Evolutionary conservation across 2,797 vertebrate genomes (phyloP).

Genomic region (Crypturellus tataupa): DNA sequence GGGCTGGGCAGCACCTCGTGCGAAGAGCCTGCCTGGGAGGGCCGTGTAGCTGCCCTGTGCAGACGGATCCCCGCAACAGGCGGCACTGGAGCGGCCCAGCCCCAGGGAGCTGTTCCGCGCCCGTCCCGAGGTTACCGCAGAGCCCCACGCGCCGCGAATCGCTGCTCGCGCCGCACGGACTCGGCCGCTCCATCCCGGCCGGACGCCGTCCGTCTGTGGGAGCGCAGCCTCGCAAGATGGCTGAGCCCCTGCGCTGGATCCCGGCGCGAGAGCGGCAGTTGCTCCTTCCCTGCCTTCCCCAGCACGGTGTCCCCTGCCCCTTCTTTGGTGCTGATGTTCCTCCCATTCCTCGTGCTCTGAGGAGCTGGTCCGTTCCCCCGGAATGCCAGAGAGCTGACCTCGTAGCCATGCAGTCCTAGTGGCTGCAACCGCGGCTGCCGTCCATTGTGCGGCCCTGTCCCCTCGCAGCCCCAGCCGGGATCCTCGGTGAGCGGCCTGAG

Average conservation of each 20-base stretch:
- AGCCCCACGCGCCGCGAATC: too few species aligned
- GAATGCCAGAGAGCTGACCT: fast-evolving
- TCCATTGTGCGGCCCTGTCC: neutral
- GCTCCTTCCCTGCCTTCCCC: neutral
- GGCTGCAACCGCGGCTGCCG: too few species aligned
- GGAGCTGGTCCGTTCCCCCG: neutral
- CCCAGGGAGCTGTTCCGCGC: neutral
- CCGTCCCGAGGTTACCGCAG: too few species aligned
- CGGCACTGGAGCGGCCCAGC: neutral
- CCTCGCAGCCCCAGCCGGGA: fast-evolving
- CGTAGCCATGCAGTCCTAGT: fast-evolving
- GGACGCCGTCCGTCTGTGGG: neutral
- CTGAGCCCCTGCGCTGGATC: neutral
- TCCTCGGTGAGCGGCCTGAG: fast-evolving
- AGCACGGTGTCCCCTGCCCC: neutral
- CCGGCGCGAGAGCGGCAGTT: fast-evolving
- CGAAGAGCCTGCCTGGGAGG: too few species aligned
- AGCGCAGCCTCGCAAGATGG: neutral
- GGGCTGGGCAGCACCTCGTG: too few species aligned
- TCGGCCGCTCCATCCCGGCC: fast-evolving
- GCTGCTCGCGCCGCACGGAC: too few species aligned
- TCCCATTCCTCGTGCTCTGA: fast-evolving
- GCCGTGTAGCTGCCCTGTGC: too few species aligned
- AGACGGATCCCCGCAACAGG: neutral
- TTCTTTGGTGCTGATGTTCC: fast-evolving